phyloP scores from a whole-genome alignment of 2,797 vertebrate species.

The Smutsia temminckii region DNA sequence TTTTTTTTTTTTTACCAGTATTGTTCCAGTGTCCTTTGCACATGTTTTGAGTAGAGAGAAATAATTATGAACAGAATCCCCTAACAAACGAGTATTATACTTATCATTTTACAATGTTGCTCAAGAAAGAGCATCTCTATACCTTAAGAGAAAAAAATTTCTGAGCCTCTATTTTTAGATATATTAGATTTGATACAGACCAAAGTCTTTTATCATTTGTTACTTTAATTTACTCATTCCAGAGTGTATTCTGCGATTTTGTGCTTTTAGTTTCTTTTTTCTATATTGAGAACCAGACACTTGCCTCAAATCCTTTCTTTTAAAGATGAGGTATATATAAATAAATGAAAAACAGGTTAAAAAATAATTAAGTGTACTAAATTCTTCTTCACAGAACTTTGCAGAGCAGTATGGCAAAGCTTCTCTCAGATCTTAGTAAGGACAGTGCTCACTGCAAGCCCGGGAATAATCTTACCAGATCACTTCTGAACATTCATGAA shows the following conservation, averaged over 20 bases:
- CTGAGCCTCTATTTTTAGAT: slow-evolving; percentile 24
- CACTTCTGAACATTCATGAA: slow-evolving; percentile 86
- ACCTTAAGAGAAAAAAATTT: not conserved
- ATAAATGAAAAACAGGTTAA: not conserved
- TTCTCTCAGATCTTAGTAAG: slow-evolving; percentile 84
- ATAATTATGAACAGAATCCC: slow-evolving; percentile 3
- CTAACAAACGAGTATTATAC: not conserved
- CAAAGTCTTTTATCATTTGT: slow-evolving; percentile 18
- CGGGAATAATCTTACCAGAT: slow-evolving; percentile 84
- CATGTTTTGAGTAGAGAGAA: not conserved
- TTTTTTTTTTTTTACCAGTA: not conserved
- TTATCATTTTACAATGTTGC: slow-evolving; percentile 16
- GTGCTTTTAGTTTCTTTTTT: slow-evolving; percentile 24
- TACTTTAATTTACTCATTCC: slow-evolving; percentile 41
- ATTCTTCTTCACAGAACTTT: slow-evolving; percentile 85
- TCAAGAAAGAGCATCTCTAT: slow-evolving; percentile 31
- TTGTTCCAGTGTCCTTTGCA: not conserved
- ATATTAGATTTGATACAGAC: slow-evolving; percentile 13
- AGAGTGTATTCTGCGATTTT: not conserved
- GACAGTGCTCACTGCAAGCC: slow-evolving; percentile 79
- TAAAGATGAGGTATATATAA: not conserved
- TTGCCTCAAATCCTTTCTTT: slow-evolving; percentile 28
- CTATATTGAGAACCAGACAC: not conserved
- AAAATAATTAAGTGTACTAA: slow-evolving; percentile 55
- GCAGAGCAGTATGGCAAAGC: slow-evolving; percentile 86